phyloP scores from a whole-genome alignment of 2,113 vertebrate species.

The Dicaeum eximium region DNA sequence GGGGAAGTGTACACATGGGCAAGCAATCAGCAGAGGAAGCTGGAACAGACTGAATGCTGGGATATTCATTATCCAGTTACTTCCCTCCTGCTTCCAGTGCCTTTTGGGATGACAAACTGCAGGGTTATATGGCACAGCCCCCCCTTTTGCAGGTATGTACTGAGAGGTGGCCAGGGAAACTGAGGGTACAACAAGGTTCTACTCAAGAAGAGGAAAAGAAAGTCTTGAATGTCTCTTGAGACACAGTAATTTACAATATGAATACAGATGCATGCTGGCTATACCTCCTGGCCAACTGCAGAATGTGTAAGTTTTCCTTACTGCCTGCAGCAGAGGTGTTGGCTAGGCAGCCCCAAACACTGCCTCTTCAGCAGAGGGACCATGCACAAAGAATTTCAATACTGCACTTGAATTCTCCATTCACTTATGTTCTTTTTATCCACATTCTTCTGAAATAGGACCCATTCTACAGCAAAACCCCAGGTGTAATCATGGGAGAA shows the following conservation, averaged over 20 bases:
- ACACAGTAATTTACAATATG: not conserved
- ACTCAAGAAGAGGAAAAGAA: not conserved
- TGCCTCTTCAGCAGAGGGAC: not conserved
- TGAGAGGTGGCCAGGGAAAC: not conserved
- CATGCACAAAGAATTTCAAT: not conserved
- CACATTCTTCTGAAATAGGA: not conserved
- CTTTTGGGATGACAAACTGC: not conserved
- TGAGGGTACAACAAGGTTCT: not conserved
- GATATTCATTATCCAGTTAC: not conserved
- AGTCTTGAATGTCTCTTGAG: not conserved
- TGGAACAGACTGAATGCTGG: not conserved
- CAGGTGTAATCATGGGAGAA: not conserved
- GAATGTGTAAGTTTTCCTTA: not conserved
- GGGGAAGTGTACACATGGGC: not conserved
- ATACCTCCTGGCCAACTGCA: not conserved
- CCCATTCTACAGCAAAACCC: not conserved
- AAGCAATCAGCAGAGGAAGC: not conserved
- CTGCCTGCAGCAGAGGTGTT: not conserved
- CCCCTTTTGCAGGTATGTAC: accelerated
- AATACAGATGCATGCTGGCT: not conserved
- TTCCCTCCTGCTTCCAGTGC: not conserved
- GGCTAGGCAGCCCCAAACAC: not conserved
- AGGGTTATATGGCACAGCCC: not conserved
- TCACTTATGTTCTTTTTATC: not conserved
- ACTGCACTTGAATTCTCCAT: not conserved